Percentiles rank a stretch among this genome's conserved stretches.
Conservation (phyloP, 2,113 vertebrate genomes). For the Agelaius tricolor region DNA sequence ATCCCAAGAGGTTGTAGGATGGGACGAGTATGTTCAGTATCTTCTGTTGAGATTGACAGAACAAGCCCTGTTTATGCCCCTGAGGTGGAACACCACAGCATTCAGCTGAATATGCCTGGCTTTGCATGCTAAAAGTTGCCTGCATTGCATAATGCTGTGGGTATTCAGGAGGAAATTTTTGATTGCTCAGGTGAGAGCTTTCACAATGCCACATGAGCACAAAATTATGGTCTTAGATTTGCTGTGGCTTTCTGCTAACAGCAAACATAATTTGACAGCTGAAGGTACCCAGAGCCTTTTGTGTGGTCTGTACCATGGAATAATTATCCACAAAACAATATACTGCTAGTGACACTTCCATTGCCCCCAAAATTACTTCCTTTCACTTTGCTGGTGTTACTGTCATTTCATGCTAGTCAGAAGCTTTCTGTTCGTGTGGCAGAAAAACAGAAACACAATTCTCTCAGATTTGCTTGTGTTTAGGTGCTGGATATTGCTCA, state of each 20-base stretch:
- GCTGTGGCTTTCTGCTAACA: neutral
- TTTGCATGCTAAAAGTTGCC: neutral
- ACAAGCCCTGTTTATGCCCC: neutral
- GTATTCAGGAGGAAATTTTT: neutral
- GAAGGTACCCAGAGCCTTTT: neutral
- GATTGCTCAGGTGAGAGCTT: neutral
- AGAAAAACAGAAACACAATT: neutral
- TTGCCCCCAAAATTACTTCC: neutral
- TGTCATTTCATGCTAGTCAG: neutral
- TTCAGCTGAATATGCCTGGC: neutral
- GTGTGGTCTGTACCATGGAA: neutral
- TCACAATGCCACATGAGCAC: fast-evolving
- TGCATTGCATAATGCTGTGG: neutral
- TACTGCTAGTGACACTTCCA: neutral
- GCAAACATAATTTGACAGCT: neutral
- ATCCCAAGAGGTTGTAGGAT: neutral
- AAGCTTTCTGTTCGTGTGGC: neutral
- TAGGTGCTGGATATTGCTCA: neutral
- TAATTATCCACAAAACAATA: neutral
- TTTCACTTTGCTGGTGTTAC: neutral
- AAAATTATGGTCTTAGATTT: neutral
- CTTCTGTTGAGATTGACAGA: neutral
- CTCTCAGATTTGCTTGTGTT: neutral
- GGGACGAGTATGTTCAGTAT: neutral
- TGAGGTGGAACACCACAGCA: neutral